Conservation (phyloP, 2,113 vertebrate genomes). For the Albula goreensis region DNA sequence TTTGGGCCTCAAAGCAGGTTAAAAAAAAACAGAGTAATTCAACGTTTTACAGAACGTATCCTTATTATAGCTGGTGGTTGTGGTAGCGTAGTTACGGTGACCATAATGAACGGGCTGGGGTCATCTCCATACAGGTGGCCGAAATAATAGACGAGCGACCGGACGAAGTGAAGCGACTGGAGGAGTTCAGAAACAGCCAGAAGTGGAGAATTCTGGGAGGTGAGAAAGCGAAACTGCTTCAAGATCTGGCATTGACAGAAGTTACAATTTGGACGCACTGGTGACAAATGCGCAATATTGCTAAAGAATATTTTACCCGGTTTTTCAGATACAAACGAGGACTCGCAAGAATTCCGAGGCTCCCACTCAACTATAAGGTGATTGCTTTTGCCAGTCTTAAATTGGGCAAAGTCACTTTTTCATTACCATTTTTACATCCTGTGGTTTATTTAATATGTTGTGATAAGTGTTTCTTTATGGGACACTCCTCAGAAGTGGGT, state of each 20-base stretch:
- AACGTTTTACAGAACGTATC: no score
- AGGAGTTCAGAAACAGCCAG: slow-evolving; percentile 80
- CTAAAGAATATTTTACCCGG: neutral
- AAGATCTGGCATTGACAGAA: neutral
- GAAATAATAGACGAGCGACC: slow-evolving; percentile 92
- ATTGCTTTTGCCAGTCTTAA: neutral
- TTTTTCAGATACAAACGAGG: slow-evolving; percentile 52
- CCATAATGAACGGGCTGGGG: neutral
- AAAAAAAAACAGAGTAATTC: no score
- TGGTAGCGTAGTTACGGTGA: neutral
- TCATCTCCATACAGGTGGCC: slow-evolving; percentile 73
- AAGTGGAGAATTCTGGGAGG: slow-evolving; percentile 92
- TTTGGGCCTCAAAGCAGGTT: no score
- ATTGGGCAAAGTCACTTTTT: neutral
- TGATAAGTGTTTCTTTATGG: no score
- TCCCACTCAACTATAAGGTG: slow-evolving; percentile 46
- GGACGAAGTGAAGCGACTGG: slow-evolving; percentile 85
- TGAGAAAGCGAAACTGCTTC: slow-evolving; percentile 53
- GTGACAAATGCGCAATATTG: neutral
- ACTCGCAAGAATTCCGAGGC: neutral
- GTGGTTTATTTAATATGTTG: no score
- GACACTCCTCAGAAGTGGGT: no score
- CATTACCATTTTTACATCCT: neutral
- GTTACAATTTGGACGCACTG: neutral
- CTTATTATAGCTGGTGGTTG: no score